Evolutionary conservation across 2,113 vertebrate genomes (phyloP).

Genomic region (Camelus bactrianus): DNA sequence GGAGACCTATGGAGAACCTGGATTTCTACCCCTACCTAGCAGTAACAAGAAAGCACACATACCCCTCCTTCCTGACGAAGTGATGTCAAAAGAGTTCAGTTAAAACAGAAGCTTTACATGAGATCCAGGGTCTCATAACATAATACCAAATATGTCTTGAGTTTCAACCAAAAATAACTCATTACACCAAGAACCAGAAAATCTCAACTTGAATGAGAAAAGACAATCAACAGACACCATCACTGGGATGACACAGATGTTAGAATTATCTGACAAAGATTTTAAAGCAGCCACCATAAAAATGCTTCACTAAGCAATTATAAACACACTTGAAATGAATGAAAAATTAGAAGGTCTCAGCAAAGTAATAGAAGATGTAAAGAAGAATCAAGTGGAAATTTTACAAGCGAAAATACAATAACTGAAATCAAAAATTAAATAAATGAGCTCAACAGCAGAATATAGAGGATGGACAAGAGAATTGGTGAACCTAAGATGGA

Average conservation of each 20-base stretch:
- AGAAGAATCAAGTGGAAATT: background rate
- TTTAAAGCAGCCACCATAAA: background rate
- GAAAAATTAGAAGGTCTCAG: slow-evolving; percentile 24
- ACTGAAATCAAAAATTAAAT: background rate
- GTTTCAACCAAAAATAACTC: background rate
- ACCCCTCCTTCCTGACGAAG: background rate
- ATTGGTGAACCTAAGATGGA: background rate
- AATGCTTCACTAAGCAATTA: background rate
- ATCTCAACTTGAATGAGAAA: slow-evolving; percentile 27
- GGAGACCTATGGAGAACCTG: background rate
- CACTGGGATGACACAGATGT: background rate
- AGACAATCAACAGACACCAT: background rate
- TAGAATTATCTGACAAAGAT: slow-evolving; percentile 9
- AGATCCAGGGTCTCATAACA: background rate
- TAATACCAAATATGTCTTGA: background rate
- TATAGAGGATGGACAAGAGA: background rate
- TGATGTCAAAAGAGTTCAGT: background rate
- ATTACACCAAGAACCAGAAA: background rate
- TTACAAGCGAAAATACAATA: slow-evolving; percentile 33
- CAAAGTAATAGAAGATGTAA: background rate
- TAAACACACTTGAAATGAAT: background rate
- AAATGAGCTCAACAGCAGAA: background rate
- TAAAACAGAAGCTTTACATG: background rate
- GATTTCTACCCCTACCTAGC: background rate
- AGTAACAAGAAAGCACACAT: background rate